Evolutionary conservation across 1,140 invertebrate species (phyloP), one percentile per base, ranked within the genome.

Genomic region (Leptoteleia sp.): DNA sequence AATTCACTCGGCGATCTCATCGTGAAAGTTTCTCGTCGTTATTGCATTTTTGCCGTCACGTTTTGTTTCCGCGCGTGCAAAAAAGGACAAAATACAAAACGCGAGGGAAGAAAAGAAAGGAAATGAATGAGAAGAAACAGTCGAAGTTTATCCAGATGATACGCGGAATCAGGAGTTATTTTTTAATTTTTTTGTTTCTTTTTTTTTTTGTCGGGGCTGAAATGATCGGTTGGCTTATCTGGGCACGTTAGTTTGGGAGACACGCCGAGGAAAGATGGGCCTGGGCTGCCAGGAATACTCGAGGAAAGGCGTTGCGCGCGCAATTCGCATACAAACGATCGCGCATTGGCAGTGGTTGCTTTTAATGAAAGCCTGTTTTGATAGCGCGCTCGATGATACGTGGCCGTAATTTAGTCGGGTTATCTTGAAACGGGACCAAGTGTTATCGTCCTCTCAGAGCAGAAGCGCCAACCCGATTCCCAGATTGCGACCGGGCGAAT

Each of bases 291-390:
- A 48, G 64, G 27, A 52, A 59, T 52, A 61, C 19, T 22, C 33
- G 59, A 57, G 15, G 22, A 37, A 42, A 42, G 15, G 40, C 22
- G 22, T 13, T 38, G 47, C 64, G 47, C 67, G 54, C 22, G 64
- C 68, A 43, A 65, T 77, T 61, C 68, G 76, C 67, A 68, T 67
- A 68, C 68, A 73, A 68, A 79, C 71, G 77, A 76, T 62, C 64
- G 57, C 27, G 61, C 42, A 29, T 40, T 67, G 33, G 42, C 57
- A 50, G 43, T 22, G 71, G 47, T 61, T 71, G 43, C 22, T n/a
- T 64, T 75, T 79, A 79, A 79, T 75, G 64, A 79, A 75, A 79
- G 59, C 45, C 57, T 65, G 50, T 75, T 79, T 67, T 61, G 70
- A 79, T 72, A 55, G 47, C 62, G 17, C 33, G 9, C 15, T 3